Conservation (phyloP, 2,113 vertebrate species). For the Cavia aperea region DNA sequence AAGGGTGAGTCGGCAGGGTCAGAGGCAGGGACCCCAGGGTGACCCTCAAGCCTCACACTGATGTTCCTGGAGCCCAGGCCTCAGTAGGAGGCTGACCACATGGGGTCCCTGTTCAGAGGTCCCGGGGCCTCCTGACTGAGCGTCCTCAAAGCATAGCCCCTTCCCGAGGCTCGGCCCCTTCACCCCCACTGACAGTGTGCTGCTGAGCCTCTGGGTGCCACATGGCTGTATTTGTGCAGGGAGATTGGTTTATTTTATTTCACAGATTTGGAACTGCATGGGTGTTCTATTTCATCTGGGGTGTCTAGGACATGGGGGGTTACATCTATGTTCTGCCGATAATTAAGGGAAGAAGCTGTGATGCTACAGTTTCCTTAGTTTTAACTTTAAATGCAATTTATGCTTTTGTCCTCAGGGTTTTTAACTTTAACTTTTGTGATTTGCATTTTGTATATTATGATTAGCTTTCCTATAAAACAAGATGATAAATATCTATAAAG, state of each 20-base stretch:
- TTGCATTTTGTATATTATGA: background rate
- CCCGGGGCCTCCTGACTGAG: background rate
- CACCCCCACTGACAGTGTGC: background rate
- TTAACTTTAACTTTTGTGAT: background rate
- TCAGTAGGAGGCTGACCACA: fast-evolving
- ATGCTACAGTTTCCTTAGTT: background rate
- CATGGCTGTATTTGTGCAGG: background rate
- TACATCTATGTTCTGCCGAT: background rate
- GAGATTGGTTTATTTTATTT: background rate
- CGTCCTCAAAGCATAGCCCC: background rate
- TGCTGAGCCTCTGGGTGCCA: background rate
- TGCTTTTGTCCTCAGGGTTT: background rate
- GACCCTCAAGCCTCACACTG: no score
- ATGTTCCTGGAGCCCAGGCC: background rate
- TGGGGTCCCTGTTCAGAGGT: background rate
- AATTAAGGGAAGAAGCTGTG: background rate
- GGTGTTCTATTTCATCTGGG: background rate
- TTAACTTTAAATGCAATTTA: background rate
- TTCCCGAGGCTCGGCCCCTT: background rate
- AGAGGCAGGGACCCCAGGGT: background rate
- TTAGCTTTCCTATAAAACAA: background rate
- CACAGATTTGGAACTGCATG: background rate
- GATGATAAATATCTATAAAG: background rate
- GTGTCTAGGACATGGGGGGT: background rate
- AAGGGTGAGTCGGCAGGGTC: background rate